Base-by-base conservation (phyloP, 2,888 invertebrate species). In the Himalopsyche kuldschensis region DNA sequence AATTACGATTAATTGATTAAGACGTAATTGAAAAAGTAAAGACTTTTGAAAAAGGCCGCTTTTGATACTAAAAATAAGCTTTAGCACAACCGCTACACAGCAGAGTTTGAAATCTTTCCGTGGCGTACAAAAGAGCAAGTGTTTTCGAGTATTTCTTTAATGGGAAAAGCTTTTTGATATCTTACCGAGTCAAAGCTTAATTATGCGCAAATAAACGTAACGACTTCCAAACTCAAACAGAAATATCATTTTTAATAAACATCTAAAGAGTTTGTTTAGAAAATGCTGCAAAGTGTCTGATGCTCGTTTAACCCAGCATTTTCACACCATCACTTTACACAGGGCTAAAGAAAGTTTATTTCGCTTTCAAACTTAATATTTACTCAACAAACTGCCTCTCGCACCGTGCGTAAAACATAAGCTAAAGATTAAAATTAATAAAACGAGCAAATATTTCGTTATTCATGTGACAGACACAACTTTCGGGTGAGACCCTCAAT, bases 391-490 rank as follows among this genome's bases (percentile, higher is more conserved):
- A 55, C 75, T 75, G 75, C 32, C 75, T 30, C 24, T 55, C 55
- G 55, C 55, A 20, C 55, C 55, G 55, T 55, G 55, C 55, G 55
- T 55, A 55, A 55, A 55, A 55, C 30, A 32, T 75, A 75, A 75
- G 75, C 32, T 32, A 27, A 75, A 75, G 75, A 75, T 75, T 75
- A 75, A 75, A 75, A 75, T 75, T 75, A 75, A 75, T 75, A 32
- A 75, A 75, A 75, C 32, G 75, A 75, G 75, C 75, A 75, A 75
- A 75, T 75, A 75, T 75, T 75, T 75, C 75, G 75, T 75, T 75
- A 75, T 32, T 75, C 75, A 32, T 75, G 75, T 32, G 75, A 75
- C 75, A 31, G 75, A 27, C 75, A 75, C 75, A 75, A 75, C 32
- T 75, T 75, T 75, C 75, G 31, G 31, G 30, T 32, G 75, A 75